phyloP scores from a whole-genome alignment of 2,113 vertebrate genomes.

The Loxodonta africana region DNA sequence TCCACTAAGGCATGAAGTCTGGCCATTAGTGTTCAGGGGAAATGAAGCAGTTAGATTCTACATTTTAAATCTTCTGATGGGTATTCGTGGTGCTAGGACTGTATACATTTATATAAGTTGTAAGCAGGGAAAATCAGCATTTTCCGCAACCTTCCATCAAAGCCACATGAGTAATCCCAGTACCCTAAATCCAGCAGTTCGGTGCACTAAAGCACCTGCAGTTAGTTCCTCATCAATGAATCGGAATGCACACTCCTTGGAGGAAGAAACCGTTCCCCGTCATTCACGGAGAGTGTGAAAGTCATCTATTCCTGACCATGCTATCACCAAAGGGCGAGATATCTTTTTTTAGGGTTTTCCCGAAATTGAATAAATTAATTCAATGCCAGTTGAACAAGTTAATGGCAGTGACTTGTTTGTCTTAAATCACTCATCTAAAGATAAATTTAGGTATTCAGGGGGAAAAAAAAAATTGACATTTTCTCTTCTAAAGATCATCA shows the following conservation, averaged over 20 bases:
- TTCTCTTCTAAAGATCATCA: constrained; percentile 40
- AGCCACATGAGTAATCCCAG: background rate
- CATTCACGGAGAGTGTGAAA: background rate
- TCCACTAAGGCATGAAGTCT: background rate
- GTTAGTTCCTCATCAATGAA: constrained; percentile 1
- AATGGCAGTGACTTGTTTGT: constrained; percentile 22
- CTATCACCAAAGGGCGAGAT: background rate
- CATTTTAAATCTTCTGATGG: constrained; percentile 53
- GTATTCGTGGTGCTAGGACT: background rate
- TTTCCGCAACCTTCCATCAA: background rate
- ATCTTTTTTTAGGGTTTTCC: background rate
- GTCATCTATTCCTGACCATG: constrained; percentile 3
- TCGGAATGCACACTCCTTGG: background rate
- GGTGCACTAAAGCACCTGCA: background rate
- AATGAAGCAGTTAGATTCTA: background rate
- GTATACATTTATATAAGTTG: constrained; percentile 12
- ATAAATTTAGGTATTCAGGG: constrained; percentile 49
- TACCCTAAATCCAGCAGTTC: background rate
- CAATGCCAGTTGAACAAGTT: background rate
- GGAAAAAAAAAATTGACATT: background rate
- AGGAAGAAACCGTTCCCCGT: background rate
- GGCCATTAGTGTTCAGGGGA: background rate
- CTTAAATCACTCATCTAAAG: constrained; percentile 49
- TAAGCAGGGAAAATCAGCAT: constrained; percentile 15
- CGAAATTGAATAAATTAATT: too few species aligned